These are phyloP conservation scores for Podarcis raffonei DNA, from an alignment of 2,113 vertebrate genomes.

Conservation along the genomic window DNA sequence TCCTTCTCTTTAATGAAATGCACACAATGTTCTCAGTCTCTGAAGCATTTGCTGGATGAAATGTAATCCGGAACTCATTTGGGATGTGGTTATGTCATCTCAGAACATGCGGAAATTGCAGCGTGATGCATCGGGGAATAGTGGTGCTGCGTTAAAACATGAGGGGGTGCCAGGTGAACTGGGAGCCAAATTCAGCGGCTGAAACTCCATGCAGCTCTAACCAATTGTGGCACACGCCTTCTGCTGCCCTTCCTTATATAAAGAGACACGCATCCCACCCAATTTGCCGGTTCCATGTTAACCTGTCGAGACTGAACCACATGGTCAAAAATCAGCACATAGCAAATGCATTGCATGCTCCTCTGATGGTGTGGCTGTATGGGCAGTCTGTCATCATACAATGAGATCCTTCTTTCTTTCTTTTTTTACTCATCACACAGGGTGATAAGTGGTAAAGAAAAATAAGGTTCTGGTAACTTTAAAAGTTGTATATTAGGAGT, in stretches of 20 bases:
- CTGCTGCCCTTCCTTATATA: background rate
- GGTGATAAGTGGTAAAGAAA: background rate
- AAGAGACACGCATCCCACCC: background rate
- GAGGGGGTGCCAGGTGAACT: background rate
- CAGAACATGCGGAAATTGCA: background rate
- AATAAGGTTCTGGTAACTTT: background rate
- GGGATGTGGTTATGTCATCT: conserved; percentile 1
- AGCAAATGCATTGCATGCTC: background rate
- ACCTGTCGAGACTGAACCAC: background rate
- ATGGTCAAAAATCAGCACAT: background rate
- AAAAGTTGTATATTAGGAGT: background rate
- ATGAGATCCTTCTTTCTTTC: background rate
- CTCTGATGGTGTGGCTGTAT: background rate
- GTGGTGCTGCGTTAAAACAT: background rate
- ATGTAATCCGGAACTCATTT: background rate
- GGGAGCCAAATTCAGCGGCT: background rate
- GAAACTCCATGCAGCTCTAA: background rate
- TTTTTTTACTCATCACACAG: background rate
- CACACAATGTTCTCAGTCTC: conserved; percentile 8
- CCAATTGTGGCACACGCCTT: background rate
- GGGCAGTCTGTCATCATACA: too few species aligned
- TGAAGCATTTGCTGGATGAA: conserved; percentile 5
- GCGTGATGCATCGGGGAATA: background rate
- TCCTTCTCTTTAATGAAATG: conserved; percentile 2
- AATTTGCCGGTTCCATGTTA: background rate